A percentile compares a stretch with the other conserved stretches of the same genome.
phyloP scores from a whole-genome alignment of 2,888 invertebrate species.

The Ellobium chinense region DNA sequence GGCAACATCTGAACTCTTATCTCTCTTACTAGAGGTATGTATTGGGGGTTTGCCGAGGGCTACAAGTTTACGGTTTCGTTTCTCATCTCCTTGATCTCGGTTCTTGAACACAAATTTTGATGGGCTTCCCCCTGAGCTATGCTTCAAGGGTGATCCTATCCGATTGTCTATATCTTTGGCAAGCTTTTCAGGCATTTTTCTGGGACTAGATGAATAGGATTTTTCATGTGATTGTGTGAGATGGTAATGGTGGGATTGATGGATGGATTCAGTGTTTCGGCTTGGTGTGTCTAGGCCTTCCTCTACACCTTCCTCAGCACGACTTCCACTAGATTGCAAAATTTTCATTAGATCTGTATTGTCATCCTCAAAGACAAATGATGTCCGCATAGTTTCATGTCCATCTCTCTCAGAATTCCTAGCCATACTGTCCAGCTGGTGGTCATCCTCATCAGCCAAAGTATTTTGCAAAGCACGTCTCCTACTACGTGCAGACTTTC shows the following conservation, averaged over 20 bases:
- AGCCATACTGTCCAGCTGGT: constrained; percentile 66
- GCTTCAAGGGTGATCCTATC: constrained; percentile 65
- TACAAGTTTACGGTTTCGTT: constrained; percentile 60
- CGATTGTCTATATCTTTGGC: constrained; percentile 71
- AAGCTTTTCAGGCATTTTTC: constrained; percentile 69
- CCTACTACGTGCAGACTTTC: constrained; percentile 58
- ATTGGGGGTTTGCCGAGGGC: constrained; percentile 62
- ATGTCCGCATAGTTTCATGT: constrained; percentile 62
- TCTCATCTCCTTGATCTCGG: constrained; percentile 66
- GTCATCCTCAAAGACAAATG: constrained; percentile 70
- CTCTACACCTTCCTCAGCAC: constrained; percentile 37
- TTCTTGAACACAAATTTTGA: constrained; percentile 67
- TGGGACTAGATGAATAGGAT: constrained; percentile 60
- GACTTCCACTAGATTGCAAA: constrained; percentile 26
- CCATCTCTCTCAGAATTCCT: constrained; percentile 67
- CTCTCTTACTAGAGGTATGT: constrained; percentile 45
- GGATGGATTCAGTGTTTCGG: constrained; percentile 29
- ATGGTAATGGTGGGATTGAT: constrained; percentile 7
- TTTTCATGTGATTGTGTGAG: constrained; percentile 36
- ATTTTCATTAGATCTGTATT: constrained; percentile 54
- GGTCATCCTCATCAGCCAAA: constrained; percentile 70
- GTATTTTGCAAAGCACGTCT: constrained; percentile 63
- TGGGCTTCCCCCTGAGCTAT: constrained; percentile 59
- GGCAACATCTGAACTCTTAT: constrained; percentile 39
- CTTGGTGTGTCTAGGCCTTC: constrained; percentile 15